Conservation (phyloP, 2,888 invertebrate species). For the Sepioteuthis lessoniana region DNA sequence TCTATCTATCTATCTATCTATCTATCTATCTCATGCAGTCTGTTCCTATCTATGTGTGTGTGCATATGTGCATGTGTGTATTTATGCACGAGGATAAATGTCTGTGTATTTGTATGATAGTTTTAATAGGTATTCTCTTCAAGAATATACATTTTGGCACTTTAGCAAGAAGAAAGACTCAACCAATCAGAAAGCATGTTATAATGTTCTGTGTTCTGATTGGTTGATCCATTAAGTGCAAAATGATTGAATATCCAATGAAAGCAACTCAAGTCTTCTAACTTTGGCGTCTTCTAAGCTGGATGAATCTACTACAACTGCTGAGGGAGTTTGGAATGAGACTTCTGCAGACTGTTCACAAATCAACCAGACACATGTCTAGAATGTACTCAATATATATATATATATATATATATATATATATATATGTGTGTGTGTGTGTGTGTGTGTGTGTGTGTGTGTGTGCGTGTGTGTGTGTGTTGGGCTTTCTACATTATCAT, state of each 20-base stretch:
- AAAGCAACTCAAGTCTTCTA: neutral
- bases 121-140: neutral
- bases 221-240: neutral
- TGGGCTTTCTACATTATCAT: too few species aligned
- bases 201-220: neutral
- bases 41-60: neutral
- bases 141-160: neutral
- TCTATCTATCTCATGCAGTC: too few species aligned
- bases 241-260: too few species aligned
- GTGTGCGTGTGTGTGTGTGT: too few species aligned
- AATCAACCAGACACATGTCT: too few species aligned
- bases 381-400: too few species aligned
- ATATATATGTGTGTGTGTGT: too few species aligned
- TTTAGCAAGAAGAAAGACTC: neutral
- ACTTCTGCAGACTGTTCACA: neutral
- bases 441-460: too few species aligned
- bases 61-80: too few species aligned
- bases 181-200: neutral
- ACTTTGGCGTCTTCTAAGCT: neutral
- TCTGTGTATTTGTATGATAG: neutral
- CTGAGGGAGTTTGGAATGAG: neutral
- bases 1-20: too few species aligned
- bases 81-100: too few species aligned
- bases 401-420: too few species aligned
- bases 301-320: neutral